phyloP scores from a whole-genome alignment of 2,113 vertebrate species.

The Physeter macrocephalus region DNA sequence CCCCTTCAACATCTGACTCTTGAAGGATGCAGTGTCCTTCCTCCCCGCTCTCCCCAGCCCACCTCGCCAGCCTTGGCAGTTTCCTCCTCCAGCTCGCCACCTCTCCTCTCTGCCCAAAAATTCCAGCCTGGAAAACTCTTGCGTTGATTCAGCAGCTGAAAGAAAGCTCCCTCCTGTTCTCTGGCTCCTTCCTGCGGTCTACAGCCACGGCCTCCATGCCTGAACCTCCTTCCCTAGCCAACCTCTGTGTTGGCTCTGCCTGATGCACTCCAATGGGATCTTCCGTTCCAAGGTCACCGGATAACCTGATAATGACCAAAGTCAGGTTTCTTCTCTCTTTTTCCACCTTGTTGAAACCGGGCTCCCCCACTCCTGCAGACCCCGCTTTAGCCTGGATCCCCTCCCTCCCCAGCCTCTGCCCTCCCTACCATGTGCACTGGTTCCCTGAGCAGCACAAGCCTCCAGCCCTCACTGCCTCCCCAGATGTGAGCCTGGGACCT shows the following conservation, averaged over 20 bases:
- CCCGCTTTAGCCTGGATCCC: rapidly evolving
- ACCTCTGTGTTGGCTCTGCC: background rate
- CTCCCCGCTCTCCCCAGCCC: background rate
- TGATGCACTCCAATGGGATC: background rate
- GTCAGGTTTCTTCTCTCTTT: background rate
- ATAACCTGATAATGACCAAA: background rate
- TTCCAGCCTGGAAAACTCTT: background rate
- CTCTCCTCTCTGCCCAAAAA: background rate
- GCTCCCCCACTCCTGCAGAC: background rate
- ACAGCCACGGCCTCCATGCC: background rate
- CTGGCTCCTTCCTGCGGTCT: background rate
- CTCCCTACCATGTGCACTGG: background rate
- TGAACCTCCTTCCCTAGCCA: background rate
- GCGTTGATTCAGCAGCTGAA: background rate
- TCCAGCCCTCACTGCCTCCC: background rate
- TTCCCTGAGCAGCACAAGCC: background rate
- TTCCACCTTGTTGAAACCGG: background rate
- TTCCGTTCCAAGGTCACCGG: background rate
- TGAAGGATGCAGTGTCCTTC: background rate
- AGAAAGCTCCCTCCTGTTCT: background rate
- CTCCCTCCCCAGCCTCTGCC: background rate
- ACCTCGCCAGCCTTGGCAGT: background rate
- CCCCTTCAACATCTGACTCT: background rate
- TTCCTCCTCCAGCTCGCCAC: background rate
- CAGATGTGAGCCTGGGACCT: background rate